Base-by-base conservation (phyloP, 2,797 vertebrate species). In the Dromococcyx pavoninus region DNA sequence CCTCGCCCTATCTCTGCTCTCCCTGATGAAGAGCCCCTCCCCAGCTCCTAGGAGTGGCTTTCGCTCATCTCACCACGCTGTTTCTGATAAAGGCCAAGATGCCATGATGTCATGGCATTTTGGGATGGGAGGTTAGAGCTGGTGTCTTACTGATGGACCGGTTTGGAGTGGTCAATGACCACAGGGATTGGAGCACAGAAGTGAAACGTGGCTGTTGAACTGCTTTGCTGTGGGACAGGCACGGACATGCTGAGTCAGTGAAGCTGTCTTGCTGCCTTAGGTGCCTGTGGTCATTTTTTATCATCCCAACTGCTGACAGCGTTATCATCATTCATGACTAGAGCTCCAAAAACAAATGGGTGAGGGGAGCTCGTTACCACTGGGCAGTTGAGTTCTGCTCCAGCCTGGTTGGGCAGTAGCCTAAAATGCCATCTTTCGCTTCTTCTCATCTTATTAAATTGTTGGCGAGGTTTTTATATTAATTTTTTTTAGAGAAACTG, bases 391-490 rank as follows among this genome's bases (percentile, higher is more conserved):
- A 43, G 50, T 37, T 67, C 64, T 60, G 60, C 77, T 71, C 57
- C 66, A 21, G n/a, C 67, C 67, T 69, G 12, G 32, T 18, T 75
- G 69, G 33, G 65, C 32, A 18, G 17, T 4, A 48, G 10, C 30
- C 35, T 18, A 13, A 78, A 56, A 32, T 1, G 7, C 66, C 25
- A 1, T 2, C 1, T 35, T 72, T 65, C 35, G 37, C 73, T 77
- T 37, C 50, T 39, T n/a, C 60, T 48, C 30, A 27, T 7, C 21
- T 4, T 1, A 13, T 53, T 25, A 1, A 12, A 28, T 9, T 7
- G 6, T 3, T 19, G 4, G 27, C n/a, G 39, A n/a, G 1, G 1
- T 10, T 66, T 35, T 57, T 7, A 41, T 46, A 21, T 0, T 56
- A 1, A 23, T 83, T 57, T 58, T 14, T 35, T 46, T 18, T 27